These are phyloP conservation scores for Drosophila elegans DNA, from an alignment of 1,140 invertebrate genomes.

Conservation along the genomic window DNA sequence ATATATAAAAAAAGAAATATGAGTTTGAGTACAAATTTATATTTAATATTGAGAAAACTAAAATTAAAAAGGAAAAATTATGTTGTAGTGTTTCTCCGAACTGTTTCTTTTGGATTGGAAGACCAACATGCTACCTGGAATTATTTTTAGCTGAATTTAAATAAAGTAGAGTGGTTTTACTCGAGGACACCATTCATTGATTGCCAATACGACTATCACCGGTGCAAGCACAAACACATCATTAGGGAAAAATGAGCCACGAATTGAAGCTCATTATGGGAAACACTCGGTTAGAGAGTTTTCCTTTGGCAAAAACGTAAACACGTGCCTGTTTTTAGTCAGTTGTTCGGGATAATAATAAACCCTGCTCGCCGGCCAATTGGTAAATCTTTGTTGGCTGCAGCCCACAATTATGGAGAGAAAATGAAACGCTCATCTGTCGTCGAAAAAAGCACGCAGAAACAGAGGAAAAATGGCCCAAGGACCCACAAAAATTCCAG, in stretches of 20 bases:
- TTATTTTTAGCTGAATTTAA: slow-evolving; percentile 18
- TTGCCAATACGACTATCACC: slow-evolving; percentile 30
- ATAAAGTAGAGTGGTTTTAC: slow-evolving; percentile 13
- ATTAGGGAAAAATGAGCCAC: slow-evolving; percentile 32
- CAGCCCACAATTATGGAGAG: slow-evolving; percentile 66
- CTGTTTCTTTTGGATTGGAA: neutral
- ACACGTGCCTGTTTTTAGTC: slow-evolving; percentile 55
- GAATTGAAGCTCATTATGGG: slow-evolving; percentile 52
- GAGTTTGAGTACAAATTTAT: too few species aligned
- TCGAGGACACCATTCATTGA: slow-evolving; percentile 30
- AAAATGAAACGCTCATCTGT: slow-evolving; percentile 71
- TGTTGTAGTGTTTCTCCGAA: neutral
- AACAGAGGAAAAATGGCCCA: slow-evolving; percentile 40
- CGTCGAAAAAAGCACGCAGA: slow-evolving; percentile 2
- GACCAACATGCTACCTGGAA: neutral
- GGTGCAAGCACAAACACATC: slow-evolving; percentile 34
- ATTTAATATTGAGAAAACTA: neutral
- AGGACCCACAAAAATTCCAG: slow-evolving; percentile 29
- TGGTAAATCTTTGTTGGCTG: slow-evolving; percentile 65
- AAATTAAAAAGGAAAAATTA: neutral
- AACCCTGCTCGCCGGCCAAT: slow-evolving; percentile 33
- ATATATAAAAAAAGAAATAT: too few species aligned
- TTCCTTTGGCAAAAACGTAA: slow-evolving; percentile 20
- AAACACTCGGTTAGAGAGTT: slow-evolving; percentile 3
- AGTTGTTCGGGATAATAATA: slow-evolving; percentile 40